These are phyloP conservation scores for Sycophaga agraensis DNA, from an alignment of 1,140 invertebrate genomes.

Conservation along the genomic window DNA sequence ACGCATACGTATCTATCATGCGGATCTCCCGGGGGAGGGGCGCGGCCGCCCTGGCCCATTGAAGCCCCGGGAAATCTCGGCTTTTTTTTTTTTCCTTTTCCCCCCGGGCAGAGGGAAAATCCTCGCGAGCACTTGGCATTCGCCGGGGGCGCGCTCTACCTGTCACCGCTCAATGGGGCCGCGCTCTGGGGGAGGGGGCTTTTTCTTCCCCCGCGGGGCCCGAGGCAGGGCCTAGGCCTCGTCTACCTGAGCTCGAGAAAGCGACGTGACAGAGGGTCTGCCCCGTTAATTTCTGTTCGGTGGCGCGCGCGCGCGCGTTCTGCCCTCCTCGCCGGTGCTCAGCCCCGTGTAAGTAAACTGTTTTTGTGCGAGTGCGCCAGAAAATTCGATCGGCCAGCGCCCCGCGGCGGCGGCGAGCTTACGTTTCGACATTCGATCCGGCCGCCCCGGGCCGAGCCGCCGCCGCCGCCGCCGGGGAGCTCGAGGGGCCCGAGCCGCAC, in stretches of 20 bases:
- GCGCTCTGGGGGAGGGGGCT: neutral
- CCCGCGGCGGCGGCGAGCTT: constrained; percentile 5
- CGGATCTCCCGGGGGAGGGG: constrained; percentile 7
- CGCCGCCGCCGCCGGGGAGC: too few relatives aligned
- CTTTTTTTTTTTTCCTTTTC: too few relatives aligned
- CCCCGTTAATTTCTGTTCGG: constrained; percentile 7
- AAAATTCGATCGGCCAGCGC: constrained; percentile 13
- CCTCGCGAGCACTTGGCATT: too few relatives aligned
- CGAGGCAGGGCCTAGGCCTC: too few relatives aligned
- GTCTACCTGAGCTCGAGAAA: constrained; percentile 23
- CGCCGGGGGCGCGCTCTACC: constrained; percentile 9
- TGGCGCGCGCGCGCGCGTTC: neutral
- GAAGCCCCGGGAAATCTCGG: too few relatives aligned
- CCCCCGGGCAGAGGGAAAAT: too few relatives aligned
- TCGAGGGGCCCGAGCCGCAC: neutral
- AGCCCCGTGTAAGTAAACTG: constrained; percentile 5
- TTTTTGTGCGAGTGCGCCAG: constrained; percentile 13
- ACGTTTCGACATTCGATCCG: constrained; percentile 24
- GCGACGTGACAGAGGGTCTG: neutral
- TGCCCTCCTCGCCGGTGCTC: neutral
- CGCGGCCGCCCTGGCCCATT: neutral
- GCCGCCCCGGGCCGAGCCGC: neutral
- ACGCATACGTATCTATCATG: constrained; percentile 29
- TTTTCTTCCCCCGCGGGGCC: neutral
- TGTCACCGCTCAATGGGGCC: constrained; percentile 18